Evolutionary conservation across 2,113 vertebrate genomes (phyloP), one percentile per base, ranked within the genome.

Genomic region (Galbula dea): DNA sequence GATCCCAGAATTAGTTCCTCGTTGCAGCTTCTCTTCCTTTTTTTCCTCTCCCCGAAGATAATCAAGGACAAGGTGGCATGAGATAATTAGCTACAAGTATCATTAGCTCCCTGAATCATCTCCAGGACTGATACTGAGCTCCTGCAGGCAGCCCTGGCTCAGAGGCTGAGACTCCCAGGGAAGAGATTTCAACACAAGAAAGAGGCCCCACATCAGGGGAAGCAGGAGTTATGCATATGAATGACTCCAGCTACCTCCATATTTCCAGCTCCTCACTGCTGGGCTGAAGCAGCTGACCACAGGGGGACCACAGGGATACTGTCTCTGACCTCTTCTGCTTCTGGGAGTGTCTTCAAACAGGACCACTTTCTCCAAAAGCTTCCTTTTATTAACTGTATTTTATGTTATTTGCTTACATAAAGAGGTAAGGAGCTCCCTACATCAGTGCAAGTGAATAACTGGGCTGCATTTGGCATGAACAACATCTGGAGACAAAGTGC

Each of bases 21-120:
- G 5, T 94, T 21, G 4, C 51, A 93, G 55, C 52, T 74, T 74
- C 63, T 86, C 72, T 51, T 87, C 55, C 15, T 58, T 85, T 86
- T 88, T 69, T 43, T 15, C 41, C 41, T n/a, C n/a, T n/a, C 41
- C 67, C 72, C 2, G 3, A 80, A 81, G 68, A 90, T 86, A 83
- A 88, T 80, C 82, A 86, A 86, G 83, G 85, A 88, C 79, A 91
- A 86, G 85, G 68, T 89, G 48, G 79, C 59, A 83, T 1, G 4
- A 81, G 85, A 79, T 94, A 94, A 95, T 94, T 95, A 93, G 72
- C 68, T 52, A 88, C 51, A 83, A 91, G 85, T 88, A 96, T 74
- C 86, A 86, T 81, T 77, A 91, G 79, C 67, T 94, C 52, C 68
- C 68, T 69, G 79, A 91, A 93, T 88, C 61, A 58, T 55, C 76